Evolutionary conservation across 2,888 invertebrate species (phyloP).

Genomic region (Hypselothyrea guttata): DNA sequence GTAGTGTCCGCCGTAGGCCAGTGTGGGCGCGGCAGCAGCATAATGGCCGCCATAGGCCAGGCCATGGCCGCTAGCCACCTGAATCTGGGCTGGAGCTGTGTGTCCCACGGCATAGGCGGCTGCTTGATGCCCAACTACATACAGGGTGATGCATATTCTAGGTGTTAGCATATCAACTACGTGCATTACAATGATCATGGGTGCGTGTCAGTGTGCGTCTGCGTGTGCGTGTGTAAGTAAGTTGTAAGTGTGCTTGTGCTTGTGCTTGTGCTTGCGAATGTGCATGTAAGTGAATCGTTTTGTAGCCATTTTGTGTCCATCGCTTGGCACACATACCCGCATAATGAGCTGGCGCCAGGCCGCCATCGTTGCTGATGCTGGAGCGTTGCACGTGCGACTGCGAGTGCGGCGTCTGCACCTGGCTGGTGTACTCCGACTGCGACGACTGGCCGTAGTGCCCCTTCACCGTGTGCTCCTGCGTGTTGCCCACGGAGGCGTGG

Average conservation of each 20-base stretch:
- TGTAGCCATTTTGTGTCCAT: too few species aligned
- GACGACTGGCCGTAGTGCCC: constrained; percentile 82
- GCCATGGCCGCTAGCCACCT: constrained; percentile 44
- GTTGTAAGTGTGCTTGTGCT: too few species aligned
- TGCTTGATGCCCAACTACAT: constrained; percentile 57
- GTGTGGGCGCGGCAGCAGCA: constrained; percentile 39
- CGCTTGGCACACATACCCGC: constrained; percentile 64
- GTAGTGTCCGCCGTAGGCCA: constrained; percentile 49
- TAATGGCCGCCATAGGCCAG: constrained; percentile 57
- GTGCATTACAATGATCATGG: constrained; percentile 33
- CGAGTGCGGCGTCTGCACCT: constrained; percentile 82
- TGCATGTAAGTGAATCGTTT: neutral
- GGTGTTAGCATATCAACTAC: constrained; percentile 51
- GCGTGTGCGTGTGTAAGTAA: constrained; percentile 6
- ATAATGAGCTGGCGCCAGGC: constrained; percentile 75
- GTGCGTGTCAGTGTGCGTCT: constrained; percentile 11
- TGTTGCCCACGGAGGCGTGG: constrained; percentile 81
- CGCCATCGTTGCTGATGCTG: constrained; percentile 81
- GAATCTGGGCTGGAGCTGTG: constrained; percentile 69
- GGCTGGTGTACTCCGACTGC: constrained; percentile 81
- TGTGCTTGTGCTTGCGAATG: too few species aligned
- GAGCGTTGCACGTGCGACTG: constrained; percentile 82
- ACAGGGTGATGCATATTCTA: constrained; percentile 5
- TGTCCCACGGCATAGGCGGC: constrained; percentile 55
- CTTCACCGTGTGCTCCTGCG: constrained; percentile 82